A percentile compares a stretch with the other conserved stretches of the same genome.
Conservation (phyloP, 2,888 invertebrate genomes). For the Thymelicus acteon region DNA sequence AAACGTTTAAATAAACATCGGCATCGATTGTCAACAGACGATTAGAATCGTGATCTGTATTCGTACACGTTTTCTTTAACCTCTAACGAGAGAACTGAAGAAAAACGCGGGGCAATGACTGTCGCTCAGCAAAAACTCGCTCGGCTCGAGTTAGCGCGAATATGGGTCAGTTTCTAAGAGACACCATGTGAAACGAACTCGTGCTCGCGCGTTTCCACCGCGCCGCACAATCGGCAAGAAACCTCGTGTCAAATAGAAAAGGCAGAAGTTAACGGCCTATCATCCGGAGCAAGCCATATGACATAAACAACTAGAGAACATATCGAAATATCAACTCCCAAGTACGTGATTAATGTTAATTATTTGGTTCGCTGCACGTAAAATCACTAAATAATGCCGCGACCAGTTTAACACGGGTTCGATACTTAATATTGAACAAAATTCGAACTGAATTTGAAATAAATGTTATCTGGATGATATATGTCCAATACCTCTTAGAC, state of each 20-base stretch:
- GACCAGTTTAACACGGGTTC: too few relatives aligned
- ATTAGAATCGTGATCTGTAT: neutral
- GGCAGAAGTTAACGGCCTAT: constrained; percentile 39
- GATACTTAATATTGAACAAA: too few relatives aligned
- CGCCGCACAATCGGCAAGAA: constrained; percentile 41
- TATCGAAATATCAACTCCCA: neutral
- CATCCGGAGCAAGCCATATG: neutral
- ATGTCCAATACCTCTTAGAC: too few relatives aligned
- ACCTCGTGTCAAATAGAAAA: constrained; percentile 48
- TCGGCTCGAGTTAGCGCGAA: constrained; percentile 37
- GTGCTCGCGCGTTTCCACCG: constrained; percentile 41
- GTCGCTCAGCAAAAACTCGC: constrained; percentile 33
- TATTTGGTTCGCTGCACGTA: too few relatives aligned
- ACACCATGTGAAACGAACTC: constrained; percentile 48
- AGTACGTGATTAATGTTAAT: neutral
- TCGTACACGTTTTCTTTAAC: constrained; percentile 22
- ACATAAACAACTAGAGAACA: neutral
- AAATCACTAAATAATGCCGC: too few relatives aligned
- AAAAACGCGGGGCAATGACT: constrained; percentile 33
- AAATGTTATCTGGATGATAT: too few relatives aligned
- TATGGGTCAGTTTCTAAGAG: constrained; percentile 55
- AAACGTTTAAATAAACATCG: neutral
- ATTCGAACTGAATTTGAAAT: too few relatives aligned
- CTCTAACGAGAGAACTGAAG: constrained; percentile 4
- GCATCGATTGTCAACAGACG: constrained; percentile 17